Conservation (phyloP, 2,888 invertebrate species). For the Cosmopolites sordidus region DNA sequence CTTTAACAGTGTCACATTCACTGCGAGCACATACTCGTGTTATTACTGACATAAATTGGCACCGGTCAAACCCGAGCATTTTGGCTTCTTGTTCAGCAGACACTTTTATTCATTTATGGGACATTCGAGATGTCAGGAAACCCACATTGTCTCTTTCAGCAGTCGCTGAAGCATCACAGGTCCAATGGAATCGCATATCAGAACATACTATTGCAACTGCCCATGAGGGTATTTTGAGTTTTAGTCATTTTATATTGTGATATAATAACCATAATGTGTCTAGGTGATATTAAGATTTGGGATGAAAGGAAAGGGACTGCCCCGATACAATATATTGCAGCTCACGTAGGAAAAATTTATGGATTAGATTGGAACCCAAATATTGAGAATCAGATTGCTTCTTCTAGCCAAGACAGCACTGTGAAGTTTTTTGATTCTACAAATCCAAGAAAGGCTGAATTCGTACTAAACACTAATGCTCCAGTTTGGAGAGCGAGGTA, state of each 20-base stretch:
- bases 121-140: slow-evolving; percentile 78
- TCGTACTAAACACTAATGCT: slow-evolving; percentile 75
- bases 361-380: slow-evolving; percentile 92
- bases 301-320: slow-evolving; percentile 83
- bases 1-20: slow-evolving; percentile 64
- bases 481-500: slow-evolving; percentile 82
- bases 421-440: slow-evolving; percentile 92
- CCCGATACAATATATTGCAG: slow-evolving; percentile 89
- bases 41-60: slow-evolving; percentile 91
- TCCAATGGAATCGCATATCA: slow-evolving; percentile 83
- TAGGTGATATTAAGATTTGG: slow-evolving; percentile 84
- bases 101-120: slow-evolving; percentile 92
- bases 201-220: slow-evolving; percentile 85
- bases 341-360: slow-evolving; percentile 85
- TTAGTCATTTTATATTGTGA: background rate
- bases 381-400: slow-evolving; percentile 78
- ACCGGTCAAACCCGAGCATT: slow-evolving; percentile 68
- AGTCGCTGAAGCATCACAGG: slow-evolving; percentile 85
- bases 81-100: slow-evolving; percentile 90
- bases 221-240: slow-evolving; percentile 62
- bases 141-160: slow-evolving; percentile 82
- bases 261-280: too few species aligned
- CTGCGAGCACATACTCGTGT: slow-evolving; percentile 79
- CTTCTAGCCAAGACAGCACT: slow-evolving; percentile 92
- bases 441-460: slow-evolving; percentile 79